These are phyloP conservation scores for Petroica traversi DNA, from an alignment of 2,113 vertebrate species.

Conservation along the genomic window DNA sequence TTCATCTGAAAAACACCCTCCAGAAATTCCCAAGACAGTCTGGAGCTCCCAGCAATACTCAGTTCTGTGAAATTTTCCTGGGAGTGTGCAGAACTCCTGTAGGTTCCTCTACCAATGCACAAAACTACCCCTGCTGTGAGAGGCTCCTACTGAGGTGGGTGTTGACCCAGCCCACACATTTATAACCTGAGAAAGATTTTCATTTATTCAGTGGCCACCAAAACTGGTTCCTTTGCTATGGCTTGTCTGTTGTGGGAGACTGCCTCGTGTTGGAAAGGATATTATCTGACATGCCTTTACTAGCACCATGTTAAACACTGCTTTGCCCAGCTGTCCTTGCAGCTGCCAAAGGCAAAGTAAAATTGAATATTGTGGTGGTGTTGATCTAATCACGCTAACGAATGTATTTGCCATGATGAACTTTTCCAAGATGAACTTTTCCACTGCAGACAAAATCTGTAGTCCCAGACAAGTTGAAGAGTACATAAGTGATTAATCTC, in stretches of 20 bases:
- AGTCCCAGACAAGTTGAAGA: neutral
- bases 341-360: slow-evolving; percentile 47
- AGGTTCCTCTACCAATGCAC: neutral
- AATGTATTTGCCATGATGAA: slow-evolving; percentile 12
- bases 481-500: neutral
- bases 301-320: neutral
- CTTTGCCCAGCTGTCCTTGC: slow-evolving; percentile 51
- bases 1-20: neutral
- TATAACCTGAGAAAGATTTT: neutral
- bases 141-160: neutral
- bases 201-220: neutral
- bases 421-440: slow-evolving; percentile 41
- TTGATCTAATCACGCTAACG: slow-evolving; percentile 37
- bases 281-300: slow-evolving; percentile 29
- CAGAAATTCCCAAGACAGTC: neutral
- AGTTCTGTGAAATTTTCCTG: neutral
- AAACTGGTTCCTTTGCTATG: slow-evolving; percentile 16
- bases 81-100: neutral
- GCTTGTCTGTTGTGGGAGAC: slow-evolving; percentile 31
- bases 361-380: slow-evolving; percentile 3
- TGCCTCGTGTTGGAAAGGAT: neutral
- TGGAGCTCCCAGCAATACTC: neutral
- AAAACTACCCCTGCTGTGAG: neutral
- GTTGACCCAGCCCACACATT: neutral
- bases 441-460: neutral